Base-by-base conservation (phyloP, 2,797 vertebrate genomes). In the Podarcis lilfordi region DNA sequence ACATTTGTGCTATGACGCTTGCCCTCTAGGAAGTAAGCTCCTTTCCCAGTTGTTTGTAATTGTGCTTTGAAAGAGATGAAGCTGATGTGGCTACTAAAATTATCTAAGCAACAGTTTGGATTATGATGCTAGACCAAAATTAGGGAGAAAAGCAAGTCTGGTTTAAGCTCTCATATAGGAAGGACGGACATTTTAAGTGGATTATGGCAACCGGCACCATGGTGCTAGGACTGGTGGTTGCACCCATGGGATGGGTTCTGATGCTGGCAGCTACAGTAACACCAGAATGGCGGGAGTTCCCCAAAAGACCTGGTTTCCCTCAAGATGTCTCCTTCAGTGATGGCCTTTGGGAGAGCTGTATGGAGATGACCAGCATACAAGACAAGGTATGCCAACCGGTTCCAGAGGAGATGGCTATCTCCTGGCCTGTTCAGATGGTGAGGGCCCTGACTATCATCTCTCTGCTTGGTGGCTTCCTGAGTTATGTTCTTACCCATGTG, bases 171-270 rank as follows among this genome's bases (percentile, higher is more conserved):
- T 61, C 21, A 8, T 82, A 74, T 82, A 81, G 35, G 35, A 75
- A 35, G 19, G 35, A 80, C 40, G 11, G 43, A 27, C 4, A 27
- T 23, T 68, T 45, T 68, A 2, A 0, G 3, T 35, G 0, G 0
- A 19, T 1, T 0, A 84, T 75, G 91, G 82, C 50, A 10, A 80
- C 71, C 3, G 5, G 5, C 0, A 27, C 69, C 7, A 59, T 83
- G 69, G 32, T 23, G 8, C 37, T 86, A 35, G 78, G 87, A 1
- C 35, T 91, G 61, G 75, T 0, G 1, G 10, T 86, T 68, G 50
- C 80, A 3, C 93, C 93, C 80, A 8, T 9, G 32, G 88, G 80
- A 25, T 91, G 90, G 89, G 74, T 86, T 59, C 68, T 92, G 82
- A 78, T 91, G 75, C 3, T 89, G 87, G 86, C 19, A 0, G 83